Evolutionary conservation across 2,888 invertebrate genomes (phyloP).

Genomic region (Caenorhabditis sinica): DNA sequence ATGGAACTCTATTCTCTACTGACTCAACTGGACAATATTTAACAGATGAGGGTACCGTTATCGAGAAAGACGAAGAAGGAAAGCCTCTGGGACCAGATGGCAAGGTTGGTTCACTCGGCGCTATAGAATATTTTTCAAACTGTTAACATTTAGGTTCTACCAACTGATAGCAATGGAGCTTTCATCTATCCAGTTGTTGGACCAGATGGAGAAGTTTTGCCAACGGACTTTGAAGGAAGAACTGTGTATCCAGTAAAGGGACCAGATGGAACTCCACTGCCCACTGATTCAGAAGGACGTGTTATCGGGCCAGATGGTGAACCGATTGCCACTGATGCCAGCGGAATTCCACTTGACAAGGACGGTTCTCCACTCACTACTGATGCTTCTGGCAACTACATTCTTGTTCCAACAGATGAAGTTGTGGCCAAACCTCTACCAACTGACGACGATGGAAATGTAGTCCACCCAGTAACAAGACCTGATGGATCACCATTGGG

Average conservation of each 20-base stretch:
- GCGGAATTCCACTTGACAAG: slow-evolving; percentile 55
- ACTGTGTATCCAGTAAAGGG: slow-evolving; percentile 44
- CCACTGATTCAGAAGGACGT: slow-evolving; percentile 53
- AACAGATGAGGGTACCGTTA: not conserved
- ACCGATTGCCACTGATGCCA: slow-evolving; percentile 53
- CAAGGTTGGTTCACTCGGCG: too few relatives aligned
- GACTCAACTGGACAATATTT: slow-evolving; percentile 43
- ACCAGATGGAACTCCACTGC: slow-evolving; percentile 58
- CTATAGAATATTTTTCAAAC: too few relatives aligned
- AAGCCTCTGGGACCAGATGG: slow-evolving; percentile 26
- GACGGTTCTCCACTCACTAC: slow-evolving; percentile 68
- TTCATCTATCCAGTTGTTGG: slow-evolving; percentile 57
- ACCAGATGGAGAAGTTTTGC: slow-evolving; percentile 67
- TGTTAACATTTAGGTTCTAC: too few relatives aligned
- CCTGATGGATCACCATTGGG: slow-evolving; percentile 66
- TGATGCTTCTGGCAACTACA: slow-evolving; percentile 62
- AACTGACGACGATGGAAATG: slow-evolving; percentile 60
- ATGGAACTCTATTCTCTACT: slow-evolving; percentile 67
- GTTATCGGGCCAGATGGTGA: slow-evolving; percentile 63
- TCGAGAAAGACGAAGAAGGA: slow-evolving; percentile 27
- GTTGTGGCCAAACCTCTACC: slow-evolving; percentile 49
- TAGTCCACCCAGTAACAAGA: slow-evolving; percentile 54
- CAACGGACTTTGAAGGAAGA: slow-evolving; percentile 67
- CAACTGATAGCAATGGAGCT: slow-evolving; percentile 67
- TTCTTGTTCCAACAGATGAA: slow-evolving; percentile 53